These are phyloP conservation scores for Heliconius sara DNA, from an alignment of 2,888 invertebrate species.

Conservation along the genomic window DNA sequence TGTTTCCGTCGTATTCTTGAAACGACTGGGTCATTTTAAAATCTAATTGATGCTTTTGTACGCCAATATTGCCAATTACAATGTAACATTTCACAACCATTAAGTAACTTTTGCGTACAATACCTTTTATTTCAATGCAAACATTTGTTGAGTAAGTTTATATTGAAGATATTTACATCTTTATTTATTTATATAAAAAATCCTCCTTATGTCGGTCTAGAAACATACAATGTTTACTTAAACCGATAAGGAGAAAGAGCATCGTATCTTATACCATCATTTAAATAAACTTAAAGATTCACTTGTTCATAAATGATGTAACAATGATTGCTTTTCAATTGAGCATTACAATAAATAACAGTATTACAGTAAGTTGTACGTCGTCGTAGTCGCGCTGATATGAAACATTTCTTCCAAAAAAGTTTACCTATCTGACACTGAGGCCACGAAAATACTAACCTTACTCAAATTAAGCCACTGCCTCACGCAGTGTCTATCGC, in stretches of 20 bases:
- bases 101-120: neutral
- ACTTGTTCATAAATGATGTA: constrained; percentile 1
- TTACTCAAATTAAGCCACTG: constrained; percentile 66
- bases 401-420: neutral
- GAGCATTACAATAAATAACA: constrained; percentile 33
- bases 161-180: neutral
- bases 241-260: neutral
- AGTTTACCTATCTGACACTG: constrained; percentile 65
- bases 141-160: neutral
- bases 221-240: too few species aligned
- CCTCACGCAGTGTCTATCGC: constrained; percentile 52
- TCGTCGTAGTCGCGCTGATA: constrained; percentile 7
- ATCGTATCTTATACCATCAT: neutral
- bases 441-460: constrained; percentile 61
- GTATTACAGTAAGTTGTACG: constrained; percentile 4
- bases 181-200: neutral
- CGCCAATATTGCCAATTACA: neutral
- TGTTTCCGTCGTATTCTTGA: neutral
- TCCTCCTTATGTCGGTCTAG: too few species aligned
- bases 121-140: neutral
- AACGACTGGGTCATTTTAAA: neutral
- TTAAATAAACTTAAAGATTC: neutral
- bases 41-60: neutral
- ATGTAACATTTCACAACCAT: constrained; percentile 6
- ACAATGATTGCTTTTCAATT: constrained; percentile 34